Evolutionary conservation across 2,113 vertebrate genomes (phyloP), one percentile per base, ranked within the genome.

Genomic region (Nothoprocta perdicaria): DNA sequence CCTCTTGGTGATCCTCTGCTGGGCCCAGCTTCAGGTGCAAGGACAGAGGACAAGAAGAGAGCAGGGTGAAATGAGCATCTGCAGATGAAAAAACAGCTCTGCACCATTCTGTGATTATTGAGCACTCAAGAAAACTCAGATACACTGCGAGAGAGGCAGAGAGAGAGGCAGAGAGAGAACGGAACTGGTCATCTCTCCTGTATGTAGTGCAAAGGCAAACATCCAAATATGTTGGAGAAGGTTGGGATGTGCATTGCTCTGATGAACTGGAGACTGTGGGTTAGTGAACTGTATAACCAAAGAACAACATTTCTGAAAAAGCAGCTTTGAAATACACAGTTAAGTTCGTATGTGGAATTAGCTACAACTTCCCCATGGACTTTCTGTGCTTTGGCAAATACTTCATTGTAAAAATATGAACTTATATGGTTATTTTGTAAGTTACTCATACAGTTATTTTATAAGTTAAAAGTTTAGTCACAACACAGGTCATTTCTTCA

Each of bases 121-220:
- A n/a, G 15, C 31, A 22, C 48, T 24, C 29, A 68, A 46, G 45
- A 67, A 66, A 46, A 45, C 22, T 82, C 38, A 95, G 29, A 55
- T 17, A 4, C 3, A 5, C 43, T 60, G 6, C 13, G 16, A 80
- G 50, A 62, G 15, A 16, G 19, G n/a, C n/a, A 78, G 4, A 3
- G 14, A 13, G 43, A 45, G 45, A 45, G 15, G 18, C 43, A 45
- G 46, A 48, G 46, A 48, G 46, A 21, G 89, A 62, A 43, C 46
- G 61, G 65, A 92, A 65, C 2, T 0, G 0, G 6, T 48, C 38
- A 40, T n/a, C 10, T 52, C 19, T 29, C 12, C 0, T 0, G 14
- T 5, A 11, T 33, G 31, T 26, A 68, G 50, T 4, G 2, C 29
- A 76, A 31, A 68, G 9, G 9, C 0, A 0, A 2, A 12, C 5